Evolutionary conservation across 2,888 invertebrate species (phyloP), one percentile per base, ranked within the genome.

Genomic region (Acronicta aceris): DNA sequence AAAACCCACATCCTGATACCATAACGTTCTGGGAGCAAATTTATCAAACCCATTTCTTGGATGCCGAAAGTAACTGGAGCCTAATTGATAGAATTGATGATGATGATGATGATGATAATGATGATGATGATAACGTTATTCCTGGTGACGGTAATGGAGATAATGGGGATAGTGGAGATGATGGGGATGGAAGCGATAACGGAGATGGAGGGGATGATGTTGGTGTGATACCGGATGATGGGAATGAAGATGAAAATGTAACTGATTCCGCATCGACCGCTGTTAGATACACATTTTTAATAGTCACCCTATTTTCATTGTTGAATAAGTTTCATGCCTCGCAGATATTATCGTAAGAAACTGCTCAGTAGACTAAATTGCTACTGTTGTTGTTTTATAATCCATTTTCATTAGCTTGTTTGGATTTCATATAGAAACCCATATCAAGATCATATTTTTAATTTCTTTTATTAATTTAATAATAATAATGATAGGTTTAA

Each of bases 11-110:
- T 54, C 59, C 80, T 3, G 66, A 59, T 0, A 81, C 79, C 2
- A 47, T 90, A 7, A 51, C 60, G 0, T 93, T 93, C 61, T 94
- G 93, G 93, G 82, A 91, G 41, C 59, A 71, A 7, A 86, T 93
- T 55, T 93, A 93, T 65, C 67, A 65, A 4, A 70, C 83, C 2
- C 70, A 89, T 70, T 94, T 92, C 59, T 64, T 85, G 12, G 93
- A 93, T 67, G 92, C 93, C 33, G 69, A 81, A 63, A 82, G 89
- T 45, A 86, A 60, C 43, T 93, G 90, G 89, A 76, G 75, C 5
- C 51, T 88, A 46, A 64, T 33, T 17, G 81, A 81, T 2, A 82
- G 84, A 27, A 63, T 72, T 13, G 85, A 84, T 0, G 78, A 80
- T 5, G 79, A 74, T 13, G 71, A 77, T 2, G 63, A 48, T 0